Conservation (phyloP, 2,113 vertebrate species). For the Numida meleagris region DNA sequence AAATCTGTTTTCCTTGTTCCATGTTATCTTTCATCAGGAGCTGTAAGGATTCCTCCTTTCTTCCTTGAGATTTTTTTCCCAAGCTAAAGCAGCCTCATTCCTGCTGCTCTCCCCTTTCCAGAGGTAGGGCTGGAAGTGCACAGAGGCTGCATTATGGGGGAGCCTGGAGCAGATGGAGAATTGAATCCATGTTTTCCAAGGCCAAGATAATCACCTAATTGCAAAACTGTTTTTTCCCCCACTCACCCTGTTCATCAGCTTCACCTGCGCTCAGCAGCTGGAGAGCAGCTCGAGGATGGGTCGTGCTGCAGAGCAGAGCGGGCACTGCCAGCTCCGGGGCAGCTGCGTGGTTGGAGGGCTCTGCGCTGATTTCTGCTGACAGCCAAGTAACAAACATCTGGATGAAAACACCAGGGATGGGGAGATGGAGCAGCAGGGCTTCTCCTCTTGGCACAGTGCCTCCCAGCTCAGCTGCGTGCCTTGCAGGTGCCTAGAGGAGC, state of each 20-base stretch:
- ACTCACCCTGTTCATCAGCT: constrained; percentile 8
- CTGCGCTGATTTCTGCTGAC: neutral
- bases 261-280: neutral
- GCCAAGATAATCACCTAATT: constrained; percentile 11
- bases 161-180: constrained; percentile 6
- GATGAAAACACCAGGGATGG: neutral
- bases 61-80: neutral
- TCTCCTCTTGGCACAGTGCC: neutral
- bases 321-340: constrained; percentile 6
- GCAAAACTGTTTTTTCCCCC: neutral
- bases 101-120: neutral
- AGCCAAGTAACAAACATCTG: constrained; percentile 28
- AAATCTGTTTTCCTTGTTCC: constrained; percentile 2
- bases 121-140: neutral
- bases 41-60: neutral
- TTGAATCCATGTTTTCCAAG: constrained; percentile 13
- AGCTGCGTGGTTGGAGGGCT: constrained; percentile 18
- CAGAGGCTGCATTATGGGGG: neutral
- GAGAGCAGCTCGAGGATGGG: neutral
- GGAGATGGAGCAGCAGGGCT: neutral
- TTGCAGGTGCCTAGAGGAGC: neutral
- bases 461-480: neutral
- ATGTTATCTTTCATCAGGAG: neutral
- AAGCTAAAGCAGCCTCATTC: neutral
- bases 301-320: neutral